These are phyloP conservation scores for Drosophila yooni DNA, from an alignment of 2,888 invertebrate species.

Conservation along the genomic window DNA sequence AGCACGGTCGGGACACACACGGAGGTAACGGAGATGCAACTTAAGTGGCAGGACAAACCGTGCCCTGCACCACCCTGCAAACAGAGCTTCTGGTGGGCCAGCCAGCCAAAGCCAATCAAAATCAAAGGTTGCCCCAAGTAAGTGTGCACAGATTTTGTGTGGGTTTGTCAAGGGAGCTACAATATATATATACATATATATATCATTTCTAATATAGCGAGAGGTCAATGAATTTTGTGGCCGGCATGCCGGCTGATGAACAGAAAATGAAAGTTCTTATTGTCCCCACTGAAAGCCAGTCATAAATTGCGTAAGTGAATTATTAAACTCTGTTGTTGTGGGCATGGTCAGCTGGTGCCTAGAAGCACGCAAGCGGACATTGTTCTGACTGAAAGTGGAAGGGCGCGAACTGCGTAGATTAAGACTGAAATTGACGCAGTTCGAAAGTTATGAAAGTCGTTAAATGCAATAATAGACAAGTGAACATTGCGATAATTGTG, in stretches of 20 bases:
- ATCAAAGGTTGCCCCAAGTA: constrained; percentile 81
- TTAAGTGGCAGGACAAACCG: constrained; percentile 77
- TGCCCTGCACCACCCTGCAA: constrained; percentile 82
- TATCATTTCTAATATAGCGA: background rate
- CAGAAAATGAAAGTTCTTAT: constrained; percentile 53
- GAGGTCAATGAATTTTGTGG: constrained; percentile 66
- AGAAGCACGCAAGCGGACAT: constrained; percentile 33
- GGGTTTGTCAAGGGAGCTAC: background rate
- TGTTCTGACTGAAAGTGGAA: constrained; percentile 1
- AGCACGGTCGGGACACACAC: constrained; percentile 61
- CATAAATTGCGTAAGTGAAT: constrained; percentile 78
- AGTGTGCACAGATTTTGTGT: constrained; percentile 55
- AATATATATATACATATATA: background rate
- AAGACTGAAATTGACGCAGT: constrained; percentile 60
- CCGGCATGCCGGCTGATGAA: constrained; percentile 31
- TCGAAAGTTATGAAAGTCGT: constrained; percentile 22
- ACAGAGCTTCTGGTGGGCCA: constrained; percentile 84
- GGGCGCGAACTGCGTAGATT: constrained; percentile 2
- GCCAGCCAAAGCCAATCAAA: constrained; percentile 83
- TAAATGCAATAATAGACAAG: constrained; percentile 48
- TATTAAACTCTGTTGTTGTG: constrained; percentile 43
- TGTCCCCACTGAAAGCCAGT: constrained; percentile 19
- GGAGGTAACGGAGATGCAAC: constrained; percentile 81
- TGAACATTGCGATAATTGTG: constrained; percentile 24
- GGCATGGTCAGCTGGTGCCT: constrained; percentile 33